Evolutionary conservation across 2,113 vertebrate genomes (phyloP).

Genomic region (Thunnus thynnus): DNA sequence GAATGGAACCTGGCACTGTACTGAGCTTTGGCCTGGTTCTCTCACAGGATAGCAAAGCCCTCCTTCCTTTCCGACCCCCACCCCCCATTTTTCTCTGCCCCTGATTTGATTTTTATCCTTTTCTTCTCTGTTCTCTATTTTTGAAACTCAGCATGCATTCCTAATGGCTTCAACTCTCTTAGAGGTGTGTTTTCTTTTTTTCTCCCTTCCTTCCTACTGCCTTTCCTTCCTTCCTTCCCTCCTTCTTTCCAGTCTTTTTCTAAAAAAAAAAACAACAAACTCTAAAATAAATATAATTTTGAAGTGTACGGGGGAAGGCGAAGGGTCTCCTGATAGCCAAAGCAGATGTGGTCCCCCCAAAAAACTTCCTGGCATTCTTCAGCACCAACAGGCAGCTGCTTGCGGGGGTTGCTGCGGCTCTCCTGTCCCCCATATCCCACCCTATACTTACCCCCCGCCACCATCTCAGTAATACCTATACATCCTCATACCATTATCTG

Average conservation of each 20-base stretch:
- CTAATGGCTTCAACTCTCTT: constrained; percentile 51
- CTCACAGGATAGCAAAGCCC: constrained; percentile 48
- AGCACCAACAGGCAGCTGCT: constrained; percentile 66
- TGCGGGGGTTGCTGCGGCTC: constrained; percentile 40
- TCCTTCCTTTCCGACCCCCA: constrained; percentile 40
- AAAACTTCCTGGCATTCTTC: constrained; percentile 63
- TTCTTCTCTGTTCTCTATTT: constrained; percentile 59
- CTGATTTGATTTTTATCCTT: constrained; percentile 74
- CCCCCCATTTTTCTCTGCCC: constrained; percentile 35
- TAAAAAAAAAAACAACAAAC: neutral
- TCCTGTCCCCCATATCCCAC: constrained; percentile 32
- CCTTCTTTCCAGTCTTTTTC: constrained; percentile 9
- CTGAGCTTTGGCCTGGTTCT: constrained; percentile 55
- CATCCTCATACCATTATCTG: constrained; percentile 16
- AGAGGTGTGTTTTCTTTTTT: constrained; percentile 36
- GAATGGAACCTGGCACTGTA: constrained; percentile 74
- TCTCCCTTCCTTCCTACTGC: neutral
- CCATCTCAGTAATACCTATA: constrained; percentile 6
- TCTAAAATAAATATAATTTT: constrained; percentile 36
- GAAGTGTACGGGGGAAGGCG: constrained; percentile 4
- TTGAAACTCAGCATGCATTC: constrained; percentile 66
- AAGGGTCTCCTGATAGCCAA: constrained; percentile 65
- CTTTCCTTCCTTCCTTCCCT: constrained; percentile 15
- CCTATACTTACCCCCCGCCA: constrained; percentile 1
- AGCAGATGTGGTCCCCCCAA: constrained; percentile 74